phyloP scores from a whole-genome alignment of 2,888 invertebrate species.

The Stenolophus ochropezus region DNA sequence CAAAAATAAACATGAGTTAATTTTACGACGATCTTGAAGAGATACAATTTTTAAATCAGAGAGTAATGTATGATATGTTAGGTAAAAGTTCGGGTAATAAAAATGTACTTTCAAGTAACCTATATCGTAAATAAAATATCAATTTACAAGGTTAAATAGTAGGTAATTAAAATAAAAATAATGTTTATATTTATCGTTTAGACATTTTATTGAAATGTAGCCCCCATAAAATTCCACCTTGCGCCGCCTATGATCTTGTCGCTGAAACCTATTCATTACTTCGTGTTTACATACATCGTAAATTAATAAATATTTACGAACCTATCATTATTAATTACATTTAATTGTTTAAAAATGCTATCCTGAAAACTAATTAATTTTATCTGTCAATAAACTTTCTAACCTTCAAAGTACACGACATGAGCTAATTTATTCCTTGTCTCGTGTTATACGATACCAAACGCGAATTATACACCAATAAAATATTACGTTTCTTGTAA shows the following conservation, averaged over 20 bases:
- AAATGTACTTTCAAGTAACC: too few relatives aligned
- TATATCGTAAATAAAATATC: too few relatives aligned
- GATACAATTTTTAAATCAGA: too few relatives aligned
- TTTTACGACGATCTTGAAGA: too few relatives aligned
- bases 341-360: not conserved
- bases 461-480: not conserved
- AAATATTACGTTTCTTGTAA: too few relatives aligned
- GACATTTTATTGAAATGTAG: not conserved
- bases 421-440: not conserved
- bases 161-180: too few relatives aligned
- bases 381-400: not conserved
- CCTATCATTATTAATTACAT: conserved; percentile 12
- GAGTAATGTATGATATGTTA: too few relatives aligned
- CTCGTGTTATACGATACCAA: not conserved
- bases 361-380: not conserved
- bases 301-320: conserved; percentile 34
- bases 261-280: not conserved
- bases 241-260: not conserved
- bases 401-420: not conserved
- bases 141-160: too few relatives aligned
- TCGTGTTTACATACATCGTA: conserved; percentile 13
- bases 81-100: too few relatives aligned
- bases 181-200: too few relatives aligned
- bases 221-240: not conserved
- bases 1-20: too few relatives aligned